These are phyloP conservation scores for Tipula unca DNA, from an alignment of 2,888 invertebrate species.

Conservation along the genomic window DNA sequence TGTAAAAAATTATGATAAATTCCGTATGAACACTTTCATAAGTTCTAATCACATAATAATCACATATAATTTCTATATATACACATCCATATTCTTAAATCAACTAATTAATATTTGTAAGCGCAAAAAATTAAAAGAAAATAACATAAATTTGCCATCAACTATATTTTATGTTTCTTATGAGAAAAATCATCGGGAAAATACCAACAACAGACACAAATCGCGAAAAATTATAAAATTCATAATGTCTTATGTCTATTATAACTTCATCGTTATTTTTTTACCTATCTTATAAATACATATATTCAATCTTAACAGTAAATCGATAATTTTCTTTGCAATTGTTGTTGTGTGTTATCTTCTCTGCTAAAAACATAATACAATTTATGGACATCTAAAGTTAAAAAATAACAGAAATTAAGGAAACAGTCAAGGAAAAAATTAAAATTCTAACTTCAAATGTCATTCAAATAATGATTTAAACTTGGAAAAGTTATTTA, in stretches of 20 bases:
- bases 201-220: background rate
- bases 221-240: background rate
- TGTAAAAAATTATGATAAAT: background rate
- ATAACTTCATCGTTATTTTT: background rate
- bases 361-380: background rate
- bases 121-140: background rate
- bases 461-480: slow-evolving; percentile 14
- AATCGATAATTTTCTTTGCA: background rate
- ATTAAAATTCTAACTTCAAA: background rate
- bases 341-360: background rate
- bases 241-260: background rate
- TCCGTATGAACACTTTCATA: background rate
- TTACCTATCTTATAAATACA: background rate
- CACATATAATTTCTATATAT: background rate
- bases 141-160: background rate
- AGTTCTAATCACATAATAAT: background rate
- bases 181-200: background rate
- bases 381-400: background rate
- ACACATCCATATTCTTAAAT: too few relatives aligned
- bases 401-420: background rate
- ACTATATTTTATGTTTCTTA: background rate
- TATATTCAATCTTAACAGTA: background rate
- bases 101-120: background rate
- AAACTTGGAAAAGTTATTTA: background rate
- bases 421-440: slow-evolving; percentile 1